phyloP scores from a whole-genome alignment of 2,888 invertebrate species.

The Hemithea aestivaria region DNA sequence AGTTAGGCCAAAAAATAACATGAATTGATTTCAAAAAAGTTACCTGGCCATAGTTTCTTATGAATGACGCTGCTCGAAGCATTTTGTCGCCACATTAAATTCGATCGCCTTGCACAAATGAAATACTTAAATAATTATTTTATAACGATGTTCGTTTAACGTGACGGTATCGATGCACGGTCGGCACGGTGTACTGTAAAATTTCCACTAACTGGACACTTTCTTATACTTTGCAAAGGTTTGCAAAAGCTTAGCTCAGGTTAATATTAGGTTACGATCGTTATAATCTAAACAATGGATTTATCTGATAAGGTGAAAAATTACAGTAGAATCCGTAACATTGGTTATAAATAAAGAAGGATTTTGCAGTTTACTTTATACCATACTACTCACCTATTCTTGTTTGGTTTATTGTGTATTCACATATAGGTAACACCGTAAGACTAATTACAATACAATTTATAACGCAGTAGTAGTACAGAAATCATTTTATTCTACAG shows the following conservation, averaged over 20 bases:
- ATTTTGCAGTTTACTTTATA: slow-evolving; percentile 48
- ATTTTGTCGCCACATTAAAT: slow-evolving; percentile 46
- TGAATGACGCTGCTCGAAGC: slow-evolving; percentile 69
- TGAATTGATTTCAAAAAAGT: too few relatives aligned
- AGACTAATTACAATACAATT: too few relatives aligned
- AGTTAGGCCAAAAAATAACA: not conserved
- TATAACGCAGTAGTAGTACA: too few relatives aligned
- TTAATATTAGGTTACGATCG: slow-evolving; percentile 53
- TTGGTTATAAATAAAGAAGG: slow-evolving; percentile 49
- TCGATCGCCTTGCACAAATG: slow-evolving; percentile 23
- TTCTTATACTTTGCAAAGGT: slow-evolving; percentile 55
- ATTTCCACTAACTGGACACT: slow-evolving; percentile 31
- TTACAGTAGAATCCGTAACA: slow-evolving; percentile 52
- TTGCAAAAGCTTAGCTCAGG: slow-evolving; percentile 45
- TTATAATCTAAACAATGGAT: slow-evolving; percentile 55
- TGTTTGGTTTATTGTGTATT: too few relatives aligned
- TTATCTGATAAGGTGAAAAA: slow-evolving; percentile 52
- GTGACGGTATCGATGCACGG: slow-evolving; percentile 14
- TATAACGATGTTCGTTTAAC: not conserved
- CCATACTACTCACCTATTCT: slow-evolving; percentile 7
- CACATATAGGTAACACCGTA: too few relatives aligned
- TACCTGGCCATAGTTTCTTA: slow-evolving; percentile 67
- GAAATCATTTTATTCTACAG: too few relatives aligned
- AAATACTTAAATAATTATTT: slow-evolving; percentile 9
- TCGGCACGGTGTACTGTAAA: slow-evolving; percentile 30